Evolutionary conservation across 2,888 invertebrate genomes (phyloP).

Genomic region (Eupithecia insigniata): DNA sequence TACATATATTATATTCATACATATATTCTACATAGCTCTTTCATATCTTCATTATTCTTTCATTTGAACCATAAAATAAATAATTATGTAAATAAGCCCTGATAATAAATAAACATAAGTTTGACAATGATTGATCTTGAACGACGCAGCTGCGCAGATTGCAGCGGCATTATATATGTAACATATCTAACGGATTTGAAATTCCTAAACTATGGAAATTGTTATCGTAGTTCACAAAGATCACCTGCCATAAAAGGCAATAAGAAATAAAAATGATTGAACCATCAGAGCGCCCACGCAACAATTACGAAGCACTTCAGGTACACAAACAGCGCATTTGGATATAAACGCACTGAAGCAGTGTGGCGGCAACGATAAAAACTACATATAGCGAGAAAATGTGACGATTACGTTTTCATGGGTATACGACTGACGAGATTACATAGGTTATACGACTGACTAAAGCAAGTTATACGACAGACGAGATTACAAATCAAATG

Average conservation of each 20-base stretch:
- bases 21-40: no score
- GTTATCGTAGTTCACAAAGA: slow-evolving; percentile 18
- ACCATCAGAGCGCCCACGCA: slow-evolving; percentile 50
- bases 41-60: neutral
- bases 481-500: slow-evolving; percentile 1
- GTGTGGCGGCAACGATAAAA: slow-evolving; percentile 32
- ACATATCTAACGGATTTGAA: neutral
- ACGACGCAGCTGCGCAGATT: slow-evolving; percentile 47
- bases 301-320: slow-evolving; percentile 56
- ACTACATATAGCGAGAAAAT: slow-evolving; percentile 2
- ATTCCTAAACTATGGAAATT: slow-evolving; percentile 6
- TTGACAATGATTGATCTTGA: slow-evolving; percentile 63
- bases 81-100: neutral
- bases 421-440: neutral
- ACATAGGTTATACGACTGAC: neutral
- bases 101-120: neutral
- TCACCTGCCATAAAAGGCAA: slow-evolving; percentile 43
- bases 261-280: slow-evolving; percentile 46
- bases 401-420: neutral
- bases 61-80: neutral
- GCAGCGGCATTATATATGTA: no score
- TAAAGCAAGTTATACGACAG: neutral
- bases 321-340: slow-evolving; percentile 52
- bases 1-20: no score
- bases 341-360: slow-evolving; percentile 50